These are phyloP conservation scores for Patella ulyssiponensis DNA, from an alignment of 2,888 invertebrate species.

Conservation along the genomic window DNA sequence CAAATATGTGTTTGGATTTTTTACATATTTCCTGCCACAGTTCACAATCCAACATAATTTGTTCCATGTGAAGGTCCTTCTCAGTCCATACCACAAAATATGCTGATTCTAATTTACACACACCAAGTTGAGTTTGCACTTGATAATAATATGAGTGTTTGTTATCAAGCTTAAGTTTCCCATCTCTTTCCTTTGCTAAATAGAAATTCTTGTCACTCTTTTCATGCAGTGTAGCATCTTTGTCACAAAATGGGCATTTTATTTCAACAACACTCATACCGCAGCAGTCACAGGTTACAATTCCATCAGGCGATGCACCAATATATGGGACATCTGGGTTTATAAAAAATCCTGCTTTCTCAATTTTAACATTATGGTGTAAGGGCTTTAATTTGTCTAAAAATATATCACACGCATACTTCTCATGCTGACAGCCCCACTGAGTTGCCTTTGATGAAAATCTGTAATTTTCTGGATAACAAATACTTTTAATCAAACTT, in stretches of 20 bases:
- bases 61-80: too few relatives aligned
- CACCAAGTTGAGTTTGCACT: slow-evolving; percentile 4
- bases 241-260: slow-evolving; percentile 26
- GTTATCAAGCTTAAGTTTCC: not conserved
- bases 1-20: slow-evolving; percentile 16
- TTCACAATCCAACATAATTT: not conserved
- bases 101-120: not conserved
- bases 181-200: not conserved
- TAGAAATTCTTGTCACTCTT: too few relatives aligned
- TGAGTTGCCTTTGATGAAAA: too few relatives aligned
- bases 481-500: too few relatives aligned
- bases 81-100: slow-evolving; percentile 18
- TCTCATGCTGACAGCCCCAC: slow-evolving; percentile 24
- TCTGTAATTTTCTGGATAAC: too few relatives aligned
- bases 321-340: slow-evolving; percentile 19
- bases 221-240: not conserved
- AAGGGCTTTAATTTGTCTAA: not conserved
- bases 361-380: slow-evolving; percentile 18
- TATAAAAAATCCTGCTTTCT: slow-evolving; percentile 18
- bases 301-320: slow-evolving; percentile 29
- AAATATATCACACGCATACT: slow-evolving; percentile 16
- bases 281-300: slow-evolving; percentile 28
- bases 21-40: slow-evolving; percentile 18
- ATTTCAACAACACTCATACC: slow-evolving; percentile 23
- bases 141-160: slow-evolving; percentile 9